Evolutionary conservation across 1,140 invertebrate species (phyloP), one percentile per base, ranked within the genome.

Genomic region (Macrotrachela quadricornifera): DNA sequence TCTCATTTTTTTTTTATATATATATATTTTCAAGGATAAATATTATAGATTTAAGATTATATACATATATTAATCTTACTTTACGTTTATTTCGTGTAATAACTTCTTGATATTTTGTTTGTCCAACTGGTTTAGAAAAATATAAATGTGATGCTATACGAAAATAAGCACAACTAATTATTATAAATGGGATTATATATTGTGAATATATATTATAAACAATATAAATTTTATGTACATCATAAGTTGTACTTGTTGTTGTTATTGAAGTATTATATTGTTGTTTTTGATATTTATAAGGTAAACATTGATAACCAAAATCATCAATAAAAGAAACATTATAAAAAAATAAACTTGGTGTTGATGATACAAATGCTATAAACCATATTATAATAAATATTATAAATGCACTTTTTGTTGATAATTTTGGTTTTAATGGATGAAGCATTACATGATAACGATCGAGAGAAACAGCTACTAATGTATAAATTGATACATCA

Each of bases 381-480:
- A 76, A 49, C 80, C 80, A 82, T 63, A 82, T 81, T 30, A 74
- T 66, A 10, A 73, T 72, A 58, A 82, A 78, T 53, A 78, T 74
- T 36, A 79, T 70, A 67, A 79, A 78, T 9, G 79, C 79, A 55
- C 75, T 66, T 47, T 76, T 67, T 62, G 79, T 80, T 1, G 78
- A 79, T 0, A 78, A 77, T 57, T 76, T 73, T 14, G 77, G 76
- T 60, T 57, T 65, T 30, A 86, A 71, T 2, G 83, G 82, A 66
- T 83, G 77, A 6, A 85, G 75, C 53, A 86, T 81, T 0, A 82
- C 82, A 56, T 64, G 62, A 57, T 81, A 80, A 13, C 81, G 70
- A 67, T 83, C 81, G 41, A 83, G 74, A 6, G 81, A 79, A 43
- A 83, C 83, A 51, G 81, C 80, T 9, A 79, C 81, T 17, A 85